Evolutionary conservation across 2,888 invertebrate genomes (phyloP).

Genomic region (Ditylenchus weischeri): DNA sequence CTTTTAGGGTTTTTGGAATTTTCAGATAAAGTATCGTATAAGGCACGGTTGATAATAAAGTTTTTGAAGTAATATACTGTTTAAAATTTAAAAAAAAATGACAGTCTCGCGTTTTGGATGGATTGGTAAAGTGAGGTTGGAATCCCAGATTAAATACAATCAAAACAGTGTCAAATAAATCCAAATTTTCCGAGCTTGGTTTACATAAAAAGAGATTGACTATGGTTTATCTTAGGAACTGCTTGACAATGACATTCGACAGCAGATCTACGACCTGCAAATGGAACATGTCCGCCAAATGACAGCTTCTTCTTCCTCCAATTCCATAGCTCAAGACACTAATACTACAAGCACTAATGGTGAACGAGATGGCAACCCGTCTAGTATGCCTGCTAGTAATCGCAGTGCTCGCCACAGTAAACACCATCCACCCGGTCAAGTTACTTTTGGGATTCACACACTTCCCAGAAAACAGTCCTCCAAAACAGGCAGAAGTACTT

Average conservation of each 20-base stretch:
- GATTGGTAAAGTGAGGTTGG: too few species aligned
- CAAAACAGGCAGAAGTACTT: background rate
- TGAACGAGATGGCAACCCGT: slow-evolving; percentile 9
- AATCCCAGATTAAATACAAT: too few species aligned
- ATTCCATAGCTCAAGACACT: slow-evolving; percentile 15
- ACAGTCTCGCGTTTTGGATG: too few species aligned
- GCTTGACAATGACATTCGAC: slow-evolving; percentile 82
- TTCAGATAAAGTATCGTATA: too few species aligned
- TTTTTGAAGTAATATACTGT: too few species aligned
- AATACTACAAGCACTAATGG: slow-evolving; percentile 5
- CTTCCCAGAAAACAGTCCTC: slow-evolving; percentile 39
- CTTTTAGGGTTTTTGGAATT: too few species aligned
- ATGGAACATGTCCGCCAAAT: slow-evolving; percentile 63
- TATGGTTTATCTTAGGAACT: slow-evolving; percentile 65
- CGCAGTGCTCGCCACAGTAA: slow-evolving; percentile 31
- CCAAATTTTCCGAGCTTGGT: too few species aligned
- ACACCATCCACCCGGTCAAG: slow-evolving; percentile 45
- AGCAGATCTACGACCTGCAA: slow-evolving; percentile 91
- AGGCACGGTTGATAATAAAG: too few species aligned
- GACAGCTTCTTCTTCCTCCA: slow-evolving; percentile 32
- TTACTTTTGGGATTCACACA: slow-evolving; percentile 54
- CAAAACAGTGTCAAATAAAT: too few species aligned
- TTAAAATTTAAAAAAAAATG: too few species aligned
- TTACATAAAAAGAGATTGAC: too few species aligned
- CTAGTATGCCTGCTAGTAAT: slow-evolving; percentile 1